Conservation (phyloP, 2,888 invertebrate species). For the Monochamus alternatus region DNA sequence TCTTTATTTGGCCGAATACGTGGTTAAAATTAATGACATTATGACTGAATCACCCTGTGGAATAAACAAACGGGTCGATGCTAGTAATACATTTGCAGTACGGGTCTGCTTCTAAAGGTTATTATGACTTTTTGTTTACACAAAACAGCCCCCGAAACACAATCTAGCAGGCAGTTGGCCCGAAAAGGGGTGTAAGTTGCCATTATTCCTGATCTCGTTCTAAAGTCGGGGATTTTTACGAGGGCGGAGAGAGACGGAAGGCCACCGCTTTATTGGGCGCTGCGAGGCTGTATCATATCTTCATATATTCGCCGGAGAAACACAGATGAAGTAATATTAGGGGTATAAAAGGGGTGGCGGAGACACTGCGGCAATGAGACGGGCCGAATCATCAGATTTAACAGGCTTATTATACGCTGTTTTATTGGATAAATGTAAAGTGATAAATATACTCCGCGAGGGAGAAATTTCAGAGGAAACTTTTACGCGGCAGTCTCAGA, state of each 20-base stretch:
- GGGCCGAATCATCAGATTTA: constrained; percentile 26
- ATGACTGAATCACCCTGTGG: no score
- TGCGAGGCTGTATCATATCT: constrained; percentile 54
- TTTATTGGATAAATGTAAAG: constrained; percentile 28
- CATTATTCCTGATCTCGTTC: constrained; percentile 49
- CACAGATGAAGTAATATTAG: constrained; percentile 58
- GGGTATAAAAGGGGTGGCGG: constrained; percentile 54
- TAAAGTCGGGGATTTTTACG: constrained; percentile 34
- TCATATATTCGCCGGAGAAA: constrained; percentile 58
- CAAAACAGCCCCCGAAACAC: constrained; percentile 40
- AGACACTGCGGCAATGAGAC: constrained; percentile 21
- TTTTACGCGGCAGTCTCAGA: background rate
- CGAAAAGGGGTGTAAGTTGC: constrained; percentile 45
- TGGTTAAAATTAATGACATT: no score
- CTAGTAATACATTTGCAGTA: background rate
- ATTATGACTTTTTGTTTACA: constrained; percentile 34
- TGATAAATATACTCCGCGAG: constrained; percentile 18
- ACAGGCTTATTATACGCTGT: constrained; percentile 28
- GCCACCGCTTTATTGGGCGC: constrained; percentile 17
- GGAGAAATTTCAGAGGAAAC: background rate
- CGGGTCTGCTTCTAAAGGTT: constrained; percentile 38
- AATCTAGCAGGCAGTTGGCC: constrained; percentile 53
- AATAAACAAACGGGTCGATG: no score
- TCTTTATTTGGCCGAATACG: no score
- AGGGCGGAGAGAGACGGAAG: constrained; percentile 18